These are phyloP conservation scores for Zootoca vivipara DNA, from an alignment of 2,113 vertebrate genomes.

Conservation along the genomic window DNA sequence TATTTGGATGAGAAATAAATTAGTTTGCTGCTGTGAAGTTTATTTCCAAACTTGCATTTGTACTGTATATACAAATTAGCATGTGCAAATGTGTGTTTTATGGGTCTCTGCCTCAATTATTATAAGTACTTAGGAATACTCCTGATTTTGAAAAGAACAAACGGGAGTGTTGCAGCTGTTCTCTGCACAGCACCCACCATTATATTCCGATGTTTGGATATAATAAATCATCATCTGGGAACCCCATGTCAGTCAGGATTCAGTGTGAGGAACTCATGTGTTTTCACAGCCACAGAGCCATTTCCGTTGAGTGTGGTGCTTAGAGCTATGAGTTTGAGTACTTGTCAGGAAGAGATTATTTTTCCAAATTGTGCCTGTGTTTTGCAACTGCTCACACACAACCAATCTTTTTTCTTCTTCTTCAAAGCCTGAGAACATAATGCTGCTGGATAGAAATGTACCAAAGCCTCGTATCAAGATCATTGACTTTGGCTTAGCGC, in stretches of 20 bases:
- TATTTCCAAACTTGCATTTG: background rate
- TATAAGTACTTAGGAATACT: background rate
- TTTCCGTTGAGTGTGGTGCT: background rate
- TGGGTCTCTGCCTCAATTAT: background rate
- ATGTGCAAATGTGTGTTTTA: background rate
- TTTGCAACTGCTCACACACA: background rate
- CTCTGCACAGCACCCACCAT: background rate
- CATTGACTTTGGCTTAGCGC: conserved; percentile 97
- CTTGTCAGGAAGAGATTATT: background rate
- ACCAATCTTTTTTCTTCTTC: conserved; percentile 33
- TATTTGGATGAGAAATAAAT: background rate
- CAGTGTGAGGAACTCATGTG: background rate
- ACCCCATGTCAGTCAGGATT: background rate
- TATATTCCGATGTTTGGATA: background rate
- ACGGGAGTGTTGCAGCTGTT: background rate
- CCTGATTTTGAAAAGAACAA: background rate
- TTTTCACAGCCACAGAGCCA: background rate
- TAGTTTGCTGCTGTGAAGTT: background rate
- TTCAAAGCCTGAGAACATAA: conserved; percentile 96
- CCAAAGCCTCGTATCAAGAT: conserved; percentile 97
- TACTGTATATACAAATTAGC: background rate
- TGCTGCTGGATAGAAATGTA: conserved; percentile 91
- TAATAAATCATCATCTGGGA: background rate
- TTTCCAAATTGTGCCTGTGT: background rate
- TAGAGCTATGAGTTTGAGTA: background rate